These are phyloP conservation scores for Lagria hirta DNA, from an alignment of 2,888 invertebrate genomes.

Conservation along the genomic window DNA sequence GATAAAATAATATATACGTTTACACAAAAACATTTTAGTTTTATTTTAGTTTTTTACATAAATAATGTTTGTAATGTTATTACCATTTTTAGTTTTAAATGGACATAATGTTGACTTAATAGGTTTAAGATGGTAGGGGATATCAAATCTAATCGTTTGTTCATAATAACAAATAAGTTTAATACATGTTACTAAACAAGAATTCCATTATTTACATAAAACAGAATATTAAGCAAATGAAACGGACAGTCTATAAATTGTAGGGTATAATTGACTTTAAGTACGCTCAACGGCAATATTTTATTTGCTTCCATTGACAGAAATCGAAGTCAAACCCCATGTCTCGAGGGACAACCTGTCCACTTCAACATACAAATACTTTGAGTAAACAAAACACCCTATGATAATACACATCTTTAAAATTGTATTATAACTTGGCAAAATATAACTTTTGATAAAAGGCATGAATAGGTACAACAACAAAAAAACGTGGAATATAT, in stretches of 20 bases:
- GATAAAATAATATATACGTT: too few species aligned
- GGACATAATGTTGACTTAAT: too few species aligned
- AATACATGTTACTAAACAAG: slow-evolving; percentile 4
- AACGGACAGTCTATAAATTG: slow-evolving; percentile 28
- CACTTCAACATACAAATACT: slow-evolving; percentile 21
- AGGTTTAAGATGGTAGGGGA: too few species aligned
- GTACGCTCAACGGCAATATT: slow-evolving; percentile 26
- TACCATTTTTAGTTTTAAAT: too few species aligned
- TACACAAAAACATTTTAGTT: too few species aligned
- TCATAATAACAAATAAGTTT: slow-evolving; percentile 14
- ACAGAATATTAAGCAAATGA: slow-evolving; percentile 28
- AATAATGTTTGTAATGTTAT: too few species aligned
- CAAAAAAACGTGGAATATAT: neutral
- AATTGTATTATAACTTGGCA: slow-evolving; percentile 11
- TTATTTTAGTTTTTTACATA: too few species aligned
- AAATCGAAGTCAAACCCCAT: slow-evolving; percentile 27
- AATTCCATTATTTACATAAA: slow-evolving; percentile 25
- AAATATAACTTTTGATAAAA: neutral
- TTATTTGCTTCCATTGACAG: slow-evolving; percentile 29
- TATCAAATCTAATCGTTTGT: slow-evolving; percentile 13
- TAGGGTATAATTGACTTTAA: slow-evolving; percentile 26
- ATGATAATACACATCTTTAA: slow-evolving; percentile 11
- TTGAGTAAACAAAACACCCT: slow-evolving; percentile 22
- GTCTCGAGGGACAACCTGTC: slow-evolving; percentile 28
- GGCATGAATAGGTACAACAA: neutral